phyloP scores from a whole-genome alignment of 2,888 invertebrate genomes.

The Schrankia costaestrigalis region DNA sequence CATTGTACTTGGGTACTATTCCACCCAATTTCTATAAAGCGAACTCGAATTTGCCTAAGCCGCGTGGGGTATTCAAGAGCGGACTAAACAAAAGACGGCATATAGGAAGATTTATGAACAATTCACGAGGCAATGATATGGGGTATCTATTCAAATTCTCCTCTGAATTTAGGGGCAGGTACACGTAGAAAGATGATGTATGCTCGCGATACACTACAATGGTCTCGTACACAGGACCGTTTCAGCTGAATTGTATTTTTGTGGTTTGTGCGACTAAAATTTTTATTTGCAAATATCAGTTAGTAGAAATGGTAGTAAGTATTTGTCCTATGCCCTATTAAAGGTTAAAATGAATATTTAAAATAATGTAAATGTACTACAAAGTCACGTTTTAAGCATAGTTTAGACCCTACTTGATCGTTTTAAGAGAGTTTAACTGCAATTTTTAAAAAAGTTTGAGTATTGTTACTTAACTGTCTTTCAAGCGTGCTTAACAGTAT shows the following conservation, averaged over 20 bases:
- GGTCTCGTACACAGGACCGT: conserved; percentile 42
- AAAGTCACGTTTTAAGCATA: too few relatives aligned
- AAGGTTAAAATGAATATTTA: too few relatives aligned
- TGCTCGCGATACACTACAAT: conserved; percentile 50
- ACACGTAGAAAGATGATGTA: conserved; percentile 58
- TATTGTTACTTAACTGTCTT: too few relatives aligned
- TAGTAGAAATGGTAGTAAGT: too few relatives aligned
- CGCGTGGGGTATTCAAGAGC: conserved; percentile 50
- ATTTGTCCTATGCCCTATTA: too few relatives aligned
- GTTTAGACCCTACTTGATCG: too few relatives aligned
- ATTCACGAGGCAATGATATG: conserved; percentile 73
- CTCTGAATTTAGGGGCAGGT: conserved; percentile 59
- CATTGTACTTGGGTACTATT: conserved; percentile 27
- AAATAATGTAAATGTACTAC: too few relatives aligned
- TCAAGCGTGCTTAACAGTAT: too few relatives aligned
- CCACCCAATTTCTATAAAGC: conserved; percentile 46
- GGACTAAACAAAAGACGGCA: conserved; percentile 70
- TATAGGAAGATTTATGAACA: conserved; percentile 74
- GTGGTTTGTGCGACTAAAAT: too few relatives aligned
- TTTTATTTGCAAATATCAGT: too few relatives aligned
- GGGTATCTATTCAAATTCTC: conserved; percentile 69
- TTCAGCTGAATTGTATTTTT: conserved; percentile 45
- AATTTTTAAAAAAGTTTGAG: too few relatives aligned
- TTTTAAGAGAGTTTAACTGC: too few relatives aligned
- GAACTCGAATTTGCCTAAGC: conserved; percentile 55